Evolutionary conservation across 2,113 vertebrate genomes (phyloP).

Genomic region (Tautogolabrus adspersus): DNA sequence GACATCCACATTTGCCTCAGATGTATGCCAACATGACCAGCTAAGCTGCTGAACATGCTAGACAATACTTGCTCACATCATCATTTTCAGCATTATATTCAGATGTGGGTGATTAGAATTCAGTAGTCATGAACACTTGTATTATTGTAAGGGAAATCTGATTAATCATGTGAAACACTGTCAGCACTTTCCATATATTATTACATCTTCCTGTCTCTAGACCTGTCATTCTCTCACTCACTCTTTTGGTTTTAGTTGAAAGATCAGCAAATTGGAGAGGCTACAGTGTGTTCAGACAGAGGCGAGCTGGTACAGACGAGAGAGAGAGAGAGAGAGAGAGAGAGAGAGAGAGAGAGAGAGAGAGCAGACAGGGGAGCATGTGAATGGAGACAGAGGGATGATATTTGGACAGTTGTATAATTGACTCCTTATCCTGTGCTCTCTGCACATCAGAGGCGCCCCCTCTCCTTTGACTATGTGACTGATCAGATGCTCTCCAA

Average conservation of each 20-base stretch:
- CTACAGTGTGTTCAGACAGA: constrained; percentile 31
- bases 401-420: constrained; percentile 75
- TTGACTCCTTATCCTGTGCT: constrained; percentile 71
- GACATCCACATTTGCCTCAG: background rate
- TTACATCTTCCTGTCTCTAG: constrained; percentile 2
- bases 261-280: constrained; percentile 54
- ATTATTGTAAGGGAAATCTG: background rate
- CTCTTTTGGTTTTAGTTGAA: constrained; percentile 46
- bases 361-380: constrained; percentile 17
- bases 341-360: constrained; percentile 17
- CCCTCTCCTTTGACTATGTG: constrained; percentile 33
- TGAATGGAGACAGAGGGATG: constrained; percentile 49
- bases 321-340: constrained; percentile 10
- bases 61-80: background rate
- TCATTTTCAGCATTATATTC: background rate
- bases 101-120: background rate
- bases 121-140: background rate
- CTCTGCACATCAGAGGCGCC: constrained; percentile 55
- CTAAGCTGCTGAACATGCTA: background rate
- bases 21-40: background rate
- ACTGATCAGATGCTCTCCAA: constrained; percentile 66
- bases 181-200: background rate
- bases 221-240: constrained; percentile 13
- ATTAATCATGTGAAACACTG: constrained; percentile 2
- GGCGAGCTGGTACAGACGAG: constrained; percentile 20